phyloP scores from a whole-genome alignment of 2,888 invertebrate genomes.

The Salticus scenicus region DNA sequence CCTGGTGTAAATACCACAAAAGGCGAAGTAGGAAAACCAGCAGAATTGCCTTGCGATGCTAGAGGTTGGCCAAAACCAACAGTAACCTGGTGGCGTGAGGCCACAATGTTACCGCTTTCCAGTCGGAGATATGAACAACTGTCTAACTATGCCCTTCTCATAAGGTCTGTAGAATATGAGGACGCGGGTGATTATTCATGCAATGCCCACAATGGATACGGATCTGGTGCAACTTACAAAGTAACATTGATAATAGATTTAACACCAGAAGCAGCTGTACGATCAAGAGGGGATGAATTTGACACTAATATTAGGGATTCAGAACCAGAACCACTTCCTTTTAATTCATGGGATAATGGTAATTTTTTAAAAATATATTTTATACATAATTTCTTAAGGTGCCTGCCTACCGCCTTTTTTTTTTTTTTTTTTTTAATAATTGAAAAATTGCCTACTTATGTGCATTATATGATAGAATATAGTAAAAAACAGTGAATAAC shows the following conservation, averaged over 20 bases:
- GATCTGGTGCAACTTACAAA: constrained; percentile 85
- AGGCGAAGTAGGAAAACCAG: constrained; percentile 72
- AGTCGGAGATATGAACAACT: constrained; percentile 83
- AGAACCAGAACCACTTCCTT: constrained; percentile 71
- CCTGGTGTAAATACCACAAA: constrained; percentile 69
- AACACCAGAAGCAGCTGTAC: neutral
- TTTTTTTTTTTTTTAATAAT: too few species aligned
- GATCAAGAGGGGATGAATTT: constrained; percentile 21
- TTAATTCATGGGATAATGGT: neutral
- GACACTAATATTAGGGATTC: constrained; percentile 35
- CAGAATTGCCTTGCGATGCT: constrained; percentile 73
- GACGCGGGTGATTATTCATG: constrained; percentile 91
- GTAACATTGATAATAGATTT: constrained; percentile 79
- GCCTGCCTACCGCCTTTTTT: too few species aligned
- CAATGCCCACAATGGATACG: constrained; percentile 89
- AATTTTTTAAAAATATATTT: neutral
- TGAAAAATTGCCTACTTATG: too few species aligned
- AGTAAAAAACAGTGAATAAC: too few species aligned
- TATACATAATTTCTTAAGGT: too few species aligned
- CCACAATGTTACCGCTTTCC: constrained; percentile 84
- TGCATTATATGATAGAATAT: too few species aligned
- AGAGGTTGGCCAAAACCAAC: constrained; percentile 71
- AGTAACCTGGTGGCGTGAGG: constrained; percentile 81
- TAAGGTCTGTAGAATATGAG: constrained; percentile 82
- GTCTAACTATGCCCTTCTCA: constrained; percentile 84